Base-by-base conservation (phyloP, 2,888 invertebrate genomes). In the Ennomos quercinarius region DNA sequence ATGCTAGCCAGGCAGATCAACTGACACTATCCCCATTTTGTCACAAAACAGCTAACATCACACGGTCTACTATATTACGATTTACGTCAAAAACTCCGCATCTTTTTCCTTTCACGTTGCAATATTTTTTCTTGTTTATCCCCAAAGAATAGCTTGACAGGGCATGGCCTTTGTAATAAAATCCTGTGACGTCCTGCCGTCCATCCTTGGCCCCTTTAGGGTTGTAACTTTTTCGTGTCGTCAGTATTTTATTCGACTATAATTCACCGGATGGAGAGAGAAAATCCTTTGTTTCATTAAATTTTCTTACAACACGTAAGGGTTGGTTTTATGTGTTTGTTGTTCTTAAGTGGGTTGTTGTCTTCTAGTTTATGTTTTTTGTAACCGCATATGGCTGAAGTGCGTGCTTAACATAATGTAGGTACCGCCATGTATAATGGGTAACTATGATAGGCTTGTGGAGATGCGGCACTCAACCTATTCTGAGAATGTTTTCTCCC, bases 171-270 rank as follows among this genome's bases (percentile, higher is more conserved):
- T 87, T 84, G 84, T 87, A 89, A 89, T 89, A 89, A 89, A 89
- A 89, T 84, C 87, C 73, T 77, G 78, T 80, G 84, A 83, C 82
- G 76, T 74, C 64, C 57, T 66, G 66, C 64, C 69, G 73, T 68
- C 71, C 74, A 68, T 65, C 63, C 71, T 74, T 68, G 73, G 77
- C 76, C 81, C 86, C 87, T 88, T 86, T 83, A 86, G 80, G 78
- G 76, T 77, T 68, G 85, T 86, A 85, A 87, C 87, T 88, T 83
- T 83, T 81, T 83, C 79, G 80, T 81, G 87, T 87, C 87, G 76
- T 82, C 85, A 76, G 83, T 82, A 83, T 84, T 89, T 88, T 87
- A 86, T 87, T 85, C 74, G 77, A 73, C 81, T 80, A 86, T 88
- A 87, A 85, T 84, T 87, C 84, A 86, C 80, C 59, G 72, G 76